A percentile compares a stretch with the other conserved stretches of the same genome.
These are phyloP conservation scores for Enteromius treurensis DNA, from an alignment of 2,797 vertebrate species.

Conservation along the genomic window DNA sequence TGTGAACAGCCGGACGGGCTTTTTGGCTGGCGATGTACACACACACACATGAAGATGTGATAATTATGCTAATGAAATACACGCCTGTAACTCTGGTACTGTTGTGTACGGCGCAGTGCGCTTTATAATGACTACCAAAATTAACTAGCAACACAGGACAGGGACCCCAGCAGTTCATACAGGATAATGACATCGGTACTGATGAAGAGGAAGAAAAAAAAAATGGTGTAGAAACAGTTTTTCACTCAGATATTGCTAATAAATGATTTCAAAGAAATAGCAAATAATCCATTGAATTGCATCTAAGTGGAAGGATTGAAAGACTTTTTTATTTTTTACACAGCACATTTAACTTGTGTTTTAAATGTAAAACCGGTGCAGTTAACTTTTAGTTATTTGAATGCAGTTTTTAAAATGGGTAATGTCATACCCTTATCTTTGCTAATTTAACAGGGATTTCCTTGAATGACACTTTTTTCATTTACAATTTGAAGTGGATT, in stretches of 20 bases:
- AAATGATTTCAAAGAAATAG: not conserved
- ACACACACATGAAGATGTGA: slow-evolving; percentile 55
- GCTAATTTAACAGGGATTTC: not conserved
- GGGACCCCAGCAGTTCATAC: not conserved
- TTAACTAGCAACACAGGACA: slow-evolving; percentile 1
- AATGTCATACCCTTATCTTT: not conserved
- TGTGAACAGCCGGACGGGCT: slow-evolving; percentile 7
- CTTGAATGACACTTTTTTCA: not conserved
- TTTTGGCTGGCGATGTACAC: slow-evolving; percentile 46
- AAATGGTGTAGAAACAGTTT: not conserved
- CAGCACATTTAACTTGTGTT: not conserved
- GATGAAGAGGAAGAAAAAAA: not conserved
- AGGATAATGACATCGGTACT: not conserved
- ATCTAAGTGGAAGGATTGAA: not conserved
- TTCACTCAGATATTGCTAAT: not conserved
- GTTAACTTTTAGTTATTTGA: not conserved
- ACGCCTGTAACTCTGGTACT: slow-evolving; percentile 36
- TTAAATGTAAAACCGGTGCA: not conserved
- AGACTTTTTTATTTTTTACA: not conserved
- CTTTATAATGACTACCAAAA: slow-evolving; percentile 14
- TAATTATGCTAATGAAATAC: slow-evolving; percentile 56
- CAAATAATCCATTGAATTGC: not conserved
- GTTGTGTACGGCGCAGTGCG: not conserved
- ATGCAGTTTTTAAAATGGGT: not conserved
- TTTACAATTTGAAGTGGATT: not conserved